These are phyloP conservation scores for Pangasianodon gigas DNA, from an alignment of 2,113 vertebrate genomes.

Conservation along the genomic window DNA sequence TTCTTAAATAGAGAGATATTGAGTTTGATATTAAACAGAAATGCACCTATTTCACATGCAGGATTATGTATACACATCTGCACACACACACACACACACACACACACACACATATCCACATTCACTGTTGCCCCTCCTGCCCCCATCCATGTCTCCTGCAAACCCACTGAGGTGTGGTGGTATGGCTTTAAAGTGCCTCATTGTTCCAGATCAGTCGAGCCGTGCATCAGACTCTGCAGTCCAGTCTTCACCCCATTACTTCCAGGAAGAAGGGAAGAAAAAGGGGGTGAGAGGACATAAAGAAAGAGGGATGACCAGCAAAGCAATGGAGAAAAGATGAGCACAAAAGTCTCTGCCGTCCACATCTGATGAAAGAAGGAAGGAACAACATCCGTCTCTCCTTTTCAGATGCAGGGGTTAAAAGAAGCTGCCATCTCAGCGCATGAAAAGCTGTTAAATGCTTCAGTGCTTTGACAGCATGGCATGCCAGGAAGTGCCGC, in stretches of 20 bases:
- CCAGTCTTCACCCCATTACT: constrained; percentile 67
- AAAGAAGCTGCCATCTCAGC: constrained; percentile 70
- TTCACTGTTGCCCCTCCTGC: constrained; percentile 18
- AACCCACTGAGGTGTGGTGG: constrained; percentile 67
- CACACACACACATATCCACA: constrained; percentile 3
- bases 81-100: constrained; percentile 40
- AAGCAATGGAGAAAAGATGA: constrained; percentile 37
- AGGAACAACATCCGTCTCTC: constrained; percentile 69
- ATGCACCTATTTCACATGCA: background rate
- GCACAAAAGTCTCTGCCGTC: constrained; percentile 53
- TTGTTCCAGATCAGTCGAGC: constrained; percentile 72
- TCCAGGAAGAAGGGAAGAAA: constrained; percentile 61
- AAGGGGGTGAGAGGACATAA: constrained; percentile 51
- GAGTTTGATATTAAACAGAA: background rate
- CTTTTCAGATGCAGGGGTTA: constrained; percentile 72
- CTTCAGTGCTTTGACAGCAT: constrained; percentile 79
- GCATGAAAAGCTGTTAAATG: constrained; percentile 76
- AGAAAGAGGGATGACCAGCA: constrained; percentile 43
- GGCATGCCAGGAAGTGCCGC: constrained; percentile 73
- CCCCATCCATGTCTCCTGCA: constrained; percentile 53
- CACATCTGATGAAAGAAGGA: constrained; percentile 65
- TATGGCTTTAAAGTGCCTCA: constrained; percentile 65
- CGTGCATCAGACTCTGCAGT: constrained; percentile 59
- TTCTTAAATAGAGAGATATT: background rate
- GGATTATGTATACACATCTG: background rate